phyloP scores from a whole-genome alignment of 2,888 invertebrate species.

The Pristionchus entomophagus region DNA sequence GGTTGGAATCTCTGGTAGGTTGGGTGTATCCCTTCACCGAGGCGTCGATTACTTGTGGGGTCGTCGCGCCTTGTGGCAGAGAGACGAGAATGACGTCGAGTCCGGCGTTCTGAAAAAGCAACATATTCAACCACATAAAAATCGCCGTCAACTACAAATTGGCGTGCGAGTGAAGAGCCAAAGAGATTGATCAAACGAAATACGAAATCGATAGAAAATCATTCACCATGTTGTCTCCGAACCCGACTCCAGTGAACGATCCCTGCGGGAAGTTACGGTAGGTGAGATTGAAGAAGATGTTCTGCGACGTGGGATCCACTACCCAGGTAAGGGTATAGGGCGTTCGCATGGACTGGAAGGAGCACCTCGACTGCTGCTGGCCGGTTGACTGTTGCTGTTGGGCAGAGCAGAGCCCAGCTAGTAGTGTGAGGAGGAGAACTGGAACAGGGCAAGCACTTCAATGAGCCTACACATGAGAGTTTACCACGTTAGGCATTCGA shows the following conservation, averaged over 20 bases:
- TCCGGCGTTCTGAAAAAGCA: not conserved
- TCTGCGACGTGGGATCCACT: not conserved
- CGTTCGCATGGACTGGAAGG: not conserved
- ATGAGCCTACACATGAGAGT: too few relatives aligned
- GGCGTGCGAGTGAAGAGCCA: too few relatives aligned
- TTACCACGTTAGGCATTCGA: too few relatives aligned
- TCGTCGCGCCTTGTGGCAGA: not conserved
- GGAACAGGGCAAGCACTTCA: too few relatives aligned
- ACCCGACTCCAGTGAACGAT: constrained; percentile 46
- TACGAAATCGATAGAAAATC: too few relatives aligned
- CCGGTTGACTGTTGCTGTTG: not conserved
- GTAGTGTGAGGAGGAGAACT: not conserved
- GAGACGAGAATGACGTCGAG: constrained; percentile 39
- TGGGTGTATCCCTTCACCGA: constrained; percentile 25
- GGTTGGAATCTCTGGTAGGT: constrained; percentile 22
- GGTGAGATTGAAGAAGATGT: constrained; percentile 44
- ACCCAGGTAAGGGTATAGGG: constrained; percentile 36
- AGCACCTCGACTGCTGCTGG: not conserved
- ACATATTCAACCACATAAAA: too few relatives aligned
- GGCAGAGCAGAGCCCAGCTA: not conserved
- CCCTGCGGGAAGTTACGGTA: constrained; percentile 35
- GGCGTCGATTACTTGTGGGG: constrained; percentile 10
- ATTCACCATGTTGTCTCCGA: constrained; percentile 38
- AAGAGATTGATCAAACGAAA: too few relatives aligned
- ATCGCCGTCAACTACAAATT: too few relatives aligned